phyloP scores from a whole-genome alignment of 1,140 invertebrate species.

The Vanessa atalanta region DNA sequence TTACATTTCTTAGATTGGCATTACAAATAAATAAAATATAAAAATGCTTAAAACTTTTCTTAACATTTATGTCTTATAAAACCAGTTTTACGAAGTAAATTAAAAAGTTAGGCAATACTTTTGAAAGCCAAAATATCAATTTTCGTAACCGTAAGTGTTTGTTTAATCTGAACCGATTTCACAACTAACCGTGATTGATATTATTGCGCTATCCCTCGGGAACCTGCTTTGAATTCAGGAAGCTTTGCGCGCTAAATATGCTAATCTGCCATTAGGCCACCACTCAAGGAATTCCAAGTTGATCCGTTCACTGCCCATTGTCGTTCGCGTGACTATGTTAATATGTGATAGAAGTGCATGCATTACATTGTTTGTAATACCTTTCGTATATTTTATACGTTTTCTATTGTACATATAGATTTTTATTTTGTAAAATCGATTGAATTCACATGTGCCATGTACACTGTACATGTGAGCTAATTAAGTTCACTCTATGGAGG shows the following conservation, averaged over 20 bases:
- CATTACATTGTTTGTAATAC: constrained; percentile 15
- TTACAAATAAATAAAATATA: no score
- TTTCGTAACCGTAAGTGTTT: no score
- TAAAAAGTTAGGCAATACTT: no score
- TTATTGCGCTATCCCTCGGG: constrained; percentile 20
- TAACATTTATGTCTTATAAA: no score
- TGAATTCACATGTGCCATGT: no score
- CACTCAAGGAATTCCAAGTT: constrained; percentile 32
- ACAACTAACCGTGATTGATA: not conserved
- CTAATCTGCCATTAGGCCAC: constrained; percentile 26
- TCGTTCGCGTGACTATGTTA: constrained; percentile 27
- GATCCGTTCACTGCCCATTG: constrained; percentile 23
- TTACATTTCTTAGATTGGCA: not conserved
- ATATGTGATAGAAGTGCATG: constrained; percentile 21
- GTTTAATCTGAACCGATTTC: not conserved
- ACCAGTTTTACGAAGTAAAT: no score
- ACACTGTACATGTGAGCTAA: no score
- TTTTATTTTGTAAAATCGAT: not conserved
- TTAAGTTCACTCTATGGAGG: no score
- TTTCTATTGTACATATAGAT: not conserved
- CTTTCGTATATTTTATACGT: constrained; percentile 13
- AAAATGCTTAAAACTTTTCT: no score
- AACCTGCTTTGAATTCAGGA: constrained; percentile 27
- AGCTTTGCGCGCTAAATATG: constrained; percentile 29
- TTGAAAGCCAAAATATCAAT: no score